Percentiles rank a stretch among this genome's conserved stretches.
These are phyloP conservation scores for Cheilosia variabilis DNA, from an alignment of 2,888 invertebrate genomes.

Conservation along the genomic window DNA sequence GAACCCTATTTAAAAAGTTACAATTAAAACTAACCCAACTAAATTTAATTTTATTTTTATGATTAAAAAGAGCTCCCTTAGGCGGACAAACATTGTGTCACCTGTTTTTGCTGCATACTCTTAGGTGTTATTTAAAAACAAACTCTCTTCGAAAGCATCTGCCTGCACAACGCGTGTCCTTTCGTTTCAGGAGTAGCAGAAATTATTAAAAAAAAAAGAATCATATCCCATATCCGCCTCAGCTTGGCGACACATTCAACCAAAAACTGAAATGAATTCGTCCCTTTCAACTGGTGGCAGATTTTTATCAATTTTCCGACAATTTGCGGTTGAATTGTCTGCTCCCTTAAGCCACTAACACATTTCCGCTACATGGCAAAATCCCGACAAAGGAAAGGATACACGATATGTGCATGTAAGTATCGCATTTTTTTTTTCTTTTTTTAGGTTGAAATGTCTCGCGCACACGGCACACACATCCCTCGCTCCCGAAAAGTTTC, in stretches of 20 bases:
- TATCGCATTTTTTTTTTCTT: constrained; percentile 12
- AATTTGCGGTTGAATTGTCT: constrained; percentile 75
- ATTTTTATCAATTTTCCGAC: constrained; percentile 76
- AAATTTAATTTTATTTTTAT: too few relatives aligned
- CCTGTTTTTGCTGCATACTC: too few relatives aligned
- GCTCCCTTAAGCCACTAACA: constrained; percentile 75
- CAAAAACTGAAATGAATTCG: constrained; percentile 56
- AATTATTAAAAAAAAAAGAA: not conserved
- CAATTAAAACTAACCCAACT: too few relatives aligned
- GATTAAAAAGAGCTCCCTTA: too few relatives aligned
- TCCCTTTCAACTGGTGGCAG: constrained; percentile 75
- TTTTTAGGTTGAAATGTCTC: constrained; percentile 36
- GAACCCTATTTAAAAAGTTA: too few relatives aligned
- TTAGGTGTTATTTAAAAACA: too few relatives aligned
- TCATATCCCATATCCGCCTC: too few relatives aligned
- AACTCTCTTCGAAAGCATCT: too few relatives aligned
- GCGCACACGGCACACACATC: constrained; percentile 57
- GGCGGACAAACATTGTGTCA: too few relatives aligned
- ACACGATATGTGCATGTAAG: constrained; percentile 29
- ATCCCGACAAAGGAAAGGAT: constrained; percentile 51
- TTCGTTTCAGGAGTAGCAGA: not conserved
- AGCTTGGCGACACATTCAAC: not conserved
- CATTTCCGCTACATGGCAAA: constrained; percentile 68
- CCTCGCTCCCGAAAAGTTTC: constrained; percentile 48
- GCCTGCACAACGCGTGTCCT: too few relatives aligned